Evolutionary conservation across 2,888 invertebrate genomes (phyloP).

Genomic region (Philonicus albiceps): DNA sequence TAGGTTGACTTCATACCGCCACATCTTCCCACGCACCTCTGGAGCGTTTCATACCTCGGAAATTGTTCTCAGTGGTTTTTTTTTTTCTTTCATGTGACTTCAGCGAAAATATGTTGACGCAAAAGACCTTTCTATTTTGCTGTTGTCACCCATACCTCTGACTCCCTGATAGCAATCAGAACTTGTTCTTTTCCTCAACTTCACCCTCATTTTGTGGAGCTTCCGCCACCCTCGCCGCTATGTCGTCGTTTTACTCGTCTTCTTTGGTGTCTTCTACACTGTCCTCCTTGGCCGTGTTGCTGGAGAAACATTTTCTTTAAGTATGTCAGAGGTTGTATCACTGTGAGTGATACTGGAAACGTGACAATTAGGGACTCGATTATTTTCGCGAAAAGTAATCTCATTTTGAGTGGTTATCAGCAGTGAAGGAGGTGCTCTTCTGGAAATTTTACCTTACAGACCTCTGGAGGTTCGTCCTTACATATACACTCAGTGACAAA

Average conservation of each 20-base stretch:
- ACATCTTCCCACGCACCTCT: neutral
- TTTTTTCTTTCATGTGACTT: neutral
- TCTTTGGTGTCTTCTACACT: neutral
- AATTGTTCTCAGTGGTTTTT: neutral
- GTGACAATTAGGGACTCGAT: slow-evolving; percentile 26
- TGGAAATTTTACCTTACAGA: neutral
- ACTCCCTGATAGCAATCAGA: slow-evolving; percentile 9
- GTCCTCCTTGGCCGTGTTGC: neutral
- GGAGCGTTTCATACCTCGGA: neutral
- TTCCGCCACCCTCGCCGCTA: neutral
- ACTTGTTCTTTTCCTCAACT: slow-evolving; percentile 25
- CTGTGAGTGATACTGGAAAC: slow-evolving; percentile 4
- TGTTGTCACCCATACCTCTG: neutral
- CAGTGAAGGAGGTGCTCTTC: neutral
- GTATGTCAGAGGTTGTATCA: slow-evolving; percentile 6
- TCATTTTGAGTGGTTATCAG: neutral
- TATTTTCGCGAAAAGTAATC: slow-evolving; percentile 10
- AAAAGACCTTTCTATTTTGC: neutral
- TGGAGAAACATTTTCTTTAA: slow-evolving; percentile 7
- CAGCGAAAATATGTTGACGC: neutral
- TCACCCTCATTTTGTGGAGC: neutral
- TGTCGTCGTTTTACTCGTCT: neutral
- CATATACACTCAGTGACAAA: too few species aligned
- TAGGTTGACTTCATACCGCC: neutral
- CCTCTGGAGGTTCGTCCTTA: neutral